A percentile compares a stretch with the other conserved stretches of the same genome.
Evolutionary conservation across 2,888 invertebrate species (phyloP).

Genomic region (Apamea monoglypha): DNA sequence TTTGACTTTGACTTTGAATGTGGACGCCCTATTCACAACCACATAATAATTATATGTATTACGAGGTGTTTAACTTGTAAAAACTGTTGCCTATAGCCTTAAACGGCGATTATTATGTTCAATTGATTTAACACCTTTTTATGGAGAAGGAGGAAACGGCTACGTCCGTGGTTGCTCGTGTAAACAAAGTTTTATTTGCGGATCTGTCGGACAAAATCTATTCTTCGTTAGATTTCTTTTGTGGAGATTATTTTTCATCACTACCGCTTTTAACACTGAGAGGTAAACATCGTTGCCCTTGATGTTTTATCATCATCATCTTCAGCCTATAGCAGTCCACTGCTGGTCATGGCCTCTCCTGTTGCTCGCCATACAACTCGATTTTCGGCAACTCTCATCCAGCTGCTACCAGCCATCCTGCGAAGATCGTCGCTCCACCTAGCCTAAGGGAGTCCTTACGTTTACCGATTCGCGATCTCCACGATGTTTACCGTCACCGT

Average conservation of each 20-base stretch:
- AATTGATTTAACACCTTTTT: slow-evolving; percentile 12
- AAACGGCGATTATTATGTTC: not conserved
- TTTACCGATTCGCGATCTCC: too few species aligned
- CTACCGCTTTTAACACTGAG: not conserved
- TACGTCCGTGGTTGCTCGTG: not conserved
- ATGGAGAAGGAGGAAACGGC: slow-evolving; percentile 1
- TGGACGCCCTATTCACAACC: too few species aligned
- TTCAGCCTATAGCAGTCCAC: too few species aligned
- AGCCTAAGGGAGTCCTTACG: too few species aligned
- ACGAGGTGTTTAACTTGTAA: not conserved
- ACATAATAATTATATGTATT: too few species aligned
- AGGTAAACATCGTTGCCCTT: not conserved
- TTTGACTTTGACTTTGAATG: too few species aligned
- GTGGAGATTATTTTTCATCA: not conserved
- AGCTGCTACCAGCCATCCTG: too few species aligned
- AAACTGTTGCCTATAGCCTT: not conserved
- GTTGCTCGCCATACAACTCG: too few species aligned
- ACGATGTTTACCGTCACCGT: not conserved
- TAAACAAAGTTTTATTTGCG: not conserved
- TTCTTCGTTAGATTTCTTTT: not conserved
- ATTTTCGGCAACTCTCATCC: too few species aligned
- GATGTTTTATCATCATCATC: not conserved
- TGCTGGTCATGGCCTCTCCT: too few species aligned
- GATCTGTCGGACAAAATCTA: not conserved
- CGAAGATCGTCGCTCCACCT: too few species aligned